Conservation (phyloP, 2,797 vertebrate genomes). For the Gadopsis marmoratus region DNA sequence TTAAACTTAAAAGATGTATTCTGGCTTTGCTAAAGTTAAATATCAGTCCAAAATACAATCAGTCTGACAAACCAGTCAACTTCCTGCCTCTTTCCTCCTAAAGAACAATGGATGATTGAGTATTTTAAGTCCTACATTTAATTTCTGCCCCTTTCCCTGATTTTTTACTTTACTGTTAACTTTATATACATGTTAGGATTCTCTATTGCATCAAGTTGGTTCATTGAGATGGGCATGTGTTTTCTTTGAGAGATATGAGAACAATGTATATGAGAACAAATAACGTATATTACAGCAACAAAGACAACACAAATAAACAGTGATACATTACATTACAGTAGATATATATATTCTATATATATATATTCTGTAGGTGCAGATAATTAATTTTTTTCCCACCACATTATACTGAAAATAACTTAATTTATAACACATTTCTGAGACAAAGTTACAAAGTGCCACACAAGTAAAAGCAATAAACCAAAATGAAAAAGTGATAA, state of each 20-base stretch:
- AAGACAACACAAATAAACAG: background rate
- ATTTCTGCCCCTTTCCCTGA: background rate
- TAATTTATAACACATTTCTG: constrained; percentile 11
- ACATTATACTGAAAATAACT: constrained; percentile 18
- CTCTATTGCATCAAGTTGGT: background rate
- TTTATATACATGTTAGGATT: background rate
- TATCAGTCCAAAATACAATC: background rate
- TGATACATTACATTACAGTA: background rate
- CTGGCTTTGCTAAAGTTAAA: background rate
- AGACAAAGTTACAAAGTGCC: constrained; percentile 20
- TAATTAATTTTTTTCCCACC: constrained; percentile 4
- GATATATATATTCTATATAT: background rate
- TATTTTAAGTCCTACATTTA: background rate
- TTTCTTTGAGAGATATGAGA: background rate
- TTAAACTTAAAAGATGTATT: background rate
- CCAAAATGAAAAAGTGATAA: constrained; percentile 53
- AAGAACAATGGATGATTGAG: background rate
- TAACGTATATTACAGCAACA: background rate
- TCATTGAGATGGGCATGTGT: background rate
- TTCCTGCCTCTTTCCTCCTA: background rate
- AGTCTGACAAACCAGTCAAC: background rate
- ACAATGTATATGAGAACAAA: background rate
- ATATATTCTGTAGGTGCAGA: background rate
- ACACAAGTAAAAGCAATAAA: constrained; percentile 47
- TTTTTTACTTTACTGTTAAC: background rate